Conservation (phyloP, 2,797 vertebrate genomes). For the Pterois miles region DNA sequence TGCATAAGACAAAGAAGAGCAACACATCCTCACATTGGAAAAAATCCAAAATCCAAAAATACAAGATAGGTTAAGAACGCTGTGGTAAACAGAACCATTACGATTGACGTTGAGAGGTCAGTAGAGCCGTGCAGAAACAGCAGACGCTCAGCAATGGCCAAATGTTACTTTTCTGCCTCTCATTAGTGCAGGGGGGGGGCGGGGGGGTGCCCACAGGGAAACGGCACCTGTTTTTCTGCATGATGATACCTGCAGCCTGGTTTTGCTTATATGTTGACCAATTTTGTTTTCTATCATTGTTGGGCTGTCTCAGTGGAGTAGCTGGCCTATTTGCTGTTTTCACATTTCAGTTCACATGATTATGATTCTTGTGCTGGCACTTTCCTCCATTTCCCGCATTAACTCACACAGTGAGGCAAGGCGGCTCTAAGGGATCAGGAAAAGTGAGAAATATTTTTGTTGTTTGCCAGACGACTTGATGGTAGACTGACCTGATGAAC, state of each 20-base stretch:
- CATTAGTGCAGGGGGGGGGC: constrained; percentile 27
- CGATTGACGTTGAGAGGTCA: neutral
- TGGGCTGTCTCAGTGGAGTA: constrained; percentile 10
- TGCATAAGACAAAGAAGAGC: neutral
- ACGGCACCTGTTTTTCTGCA: constrained; percentile 18
- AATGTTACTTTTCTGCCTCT: constrained; percentile 9
- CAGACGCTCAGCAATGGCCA: neutral
- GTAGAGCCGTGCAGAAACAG: neutral
- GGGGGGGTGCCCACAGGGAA: constrained; percentile 29
- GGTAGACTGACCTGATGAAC: constrained; percentile 34
- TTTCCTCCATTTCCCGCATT: constrained; percentile 12
- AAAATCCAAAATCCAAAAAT: no score
- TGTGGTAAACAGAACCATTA: neutral
- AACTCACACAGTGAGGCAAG: neutral
- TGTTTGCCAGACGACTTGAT: constrained; percentile 3
- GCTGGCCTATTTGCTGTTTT: constrained; percentile 41
- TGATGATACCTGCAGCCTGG: constrained; percentile 18
- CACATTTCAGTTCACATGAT: constrained; percentile 43
- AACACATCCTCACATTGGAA: neutral
- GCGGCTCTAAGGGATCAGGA: neutral
- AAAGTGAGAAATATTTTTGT: constrained; percentile 32
- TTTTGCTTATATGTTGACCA: constrained; percentile 29
- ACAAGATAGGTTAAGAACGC: neutral
- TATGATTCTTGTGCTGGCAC: constrained; percentile 21
- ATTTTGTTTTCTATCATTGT: neutral